phyloP scores from a whole-genome alignment of 2,113 vertebrate genomes.

The Neolamprologus modestus region DNA sequence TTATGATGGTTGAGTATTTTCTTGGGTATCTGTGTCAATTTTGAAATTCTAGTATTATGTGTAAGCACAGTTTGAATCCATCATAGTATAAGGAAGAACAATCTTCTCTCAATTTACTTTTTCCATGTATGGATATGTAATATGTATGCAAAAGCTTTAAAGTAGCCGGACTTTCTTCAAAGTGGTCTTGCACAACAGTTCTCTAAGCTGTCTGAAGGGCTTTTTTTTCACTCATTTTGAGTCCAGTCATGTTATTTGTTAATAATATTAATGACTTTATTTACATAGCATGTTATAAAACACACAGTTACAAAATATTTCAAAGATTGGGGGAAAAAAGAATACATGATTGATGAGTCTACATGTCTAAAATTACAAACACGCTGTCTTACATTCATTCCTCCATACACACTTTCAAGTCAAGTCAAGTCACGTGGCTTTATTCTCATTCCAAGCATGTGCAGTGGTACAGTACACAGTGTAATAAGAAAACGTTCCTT shows the following conservation, averaged over 20 bases:
- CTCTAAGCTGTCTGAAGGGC: not conserved
- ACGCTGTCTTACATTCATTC: not conserved
- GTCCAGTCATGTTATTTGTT: not conserved
- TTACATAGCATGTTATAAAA: not conserved
- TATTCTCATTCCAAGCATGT: not conserved
- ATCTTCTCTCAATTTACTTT: not conserved
- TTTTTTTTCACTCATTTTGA: not conserved
- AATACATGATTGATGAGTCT: not conserved
- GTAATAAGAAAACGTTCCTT: not conserved
- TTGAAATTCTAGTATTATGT: not conserved
- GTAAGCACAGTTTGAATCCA: not conserved
- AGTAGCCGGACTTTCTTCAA: not conserved
- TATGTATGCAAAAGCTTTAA: not conserved
- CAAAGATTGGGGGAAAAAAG: not conserved
- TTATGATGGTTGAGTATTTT: not conserved
- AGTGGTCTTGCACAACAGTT: not conserved
- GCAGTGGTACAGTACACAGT: not conserved
- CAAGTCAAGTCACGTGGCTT: not conserved
- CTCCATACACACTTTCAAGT: not conserved
- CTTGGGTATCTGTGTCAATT: not conserved
- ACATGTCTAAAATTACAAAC: not conserved
- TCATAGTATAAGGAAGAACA: not conserved
- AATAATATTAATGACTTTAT: not conserved
- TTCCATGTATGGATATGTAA: not conserved
- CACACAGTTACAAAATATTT: not conserved